These are phyloP conservation scores for Drosophila paulistorum DNA, from an alignment of 1,140 invertebrate species.

Conservation along the genomic window DNA sequence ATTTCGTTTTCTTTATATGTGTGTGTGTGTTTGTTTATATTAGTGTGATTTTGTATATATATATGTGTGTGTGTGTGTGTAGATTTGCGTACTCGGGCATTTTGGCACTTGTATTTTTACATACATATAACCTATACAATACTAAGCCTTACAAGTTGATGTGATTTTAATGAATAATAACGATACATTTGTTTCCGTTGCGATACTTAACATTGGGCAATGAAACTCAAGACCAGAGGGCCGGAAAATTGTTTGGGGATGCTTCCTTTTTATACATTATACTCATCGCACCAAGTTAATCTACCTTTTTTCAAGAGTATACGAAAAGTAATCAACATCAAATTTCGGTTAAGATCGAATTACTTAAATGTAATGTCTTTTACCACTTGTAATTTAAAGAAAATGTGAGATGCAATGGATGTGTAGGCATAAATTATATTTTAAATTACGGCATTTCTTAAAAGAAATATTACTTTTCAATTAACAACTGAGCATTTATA, in stretches of 20 bases:
- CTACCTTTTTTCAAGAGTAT: too few species aligned
- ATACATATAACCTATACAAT: neutral
- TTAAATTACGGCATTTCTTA: too few species aligned
- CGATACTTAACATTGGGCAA: neutral
- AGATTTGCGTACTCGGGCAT: constrained; percentile 24
- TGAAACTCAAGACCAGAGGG: neutral
- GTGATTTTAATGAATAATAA: constrained; percentile 14
- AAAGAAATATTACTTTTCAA: too few species aligned
- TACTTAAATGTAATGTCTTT: too few species aligned
- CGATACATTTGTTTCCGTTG: constrained; percentile 8
- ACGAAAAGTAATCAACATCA: neutral
- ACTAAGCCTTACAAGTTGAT: constrained; percentile 11
- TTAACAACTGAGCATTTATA: too few species aligned
- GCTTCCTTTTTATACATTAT: too few species aligned
- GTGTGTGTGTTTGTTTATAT: constrained; percentile 3
- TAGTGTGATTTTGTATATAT: neutral
- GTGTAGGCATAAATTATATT: too few species aligned
- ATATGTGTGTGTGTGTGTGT: constrained; percentile 1
- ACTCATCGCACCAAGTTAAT: too few species aligned
- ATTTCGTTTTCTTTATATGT: constrained; percentile 1
- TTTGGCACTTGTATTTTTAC: neutral
- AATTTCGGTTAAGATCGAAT: neutral
- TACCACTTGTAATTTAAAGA: too few species aligned
- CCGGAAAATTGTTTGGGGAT: too few species aligned
- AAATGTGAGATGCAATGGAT: too few species aligned